Base-by-base conservation (phyloP, 2,797 vertebrate species). In the Scolopax rusticola region DNA sequence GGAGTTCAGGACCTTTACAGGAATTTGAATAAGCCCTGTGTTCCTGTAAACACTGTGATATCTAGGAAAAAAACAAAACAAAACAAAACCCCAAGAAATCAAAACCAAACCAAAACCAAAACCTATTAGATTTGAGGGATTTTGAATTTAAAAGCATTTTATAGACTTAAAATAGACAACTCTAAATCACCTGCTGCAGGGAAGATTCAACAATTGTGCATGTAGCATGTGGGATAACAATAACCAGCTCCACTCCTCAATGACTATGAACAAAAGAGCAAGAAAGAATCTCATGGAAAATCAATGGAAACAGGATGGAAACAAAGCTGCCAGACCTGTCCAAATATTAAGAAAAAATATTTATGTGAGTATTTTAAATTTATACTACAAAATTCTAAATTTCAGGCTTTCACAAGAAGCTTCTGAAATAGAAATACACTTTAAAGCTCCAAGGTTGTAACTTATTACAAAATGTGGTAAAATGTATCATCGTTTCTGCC, bases 41-140 rank as follows among this genome's bases (percentile, higher is more conserved):
- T 19, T 59, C 16, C 28, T 56, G 17, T 43, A 43, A 4, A 23
- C 5, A 56, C 8, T 27, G 2, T 1, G 0, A 11, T 21, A 47
- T 16, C 23, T 38, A 40, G 15, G 19, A 54, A 32, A 28, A 51
- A 41, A 41, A 41, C 40, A 41, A 41, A 41, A 41, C 14, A 15
- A 41, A 41, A 41, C 41, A 41, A 40, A 41, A 41, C 41, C 33
- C 33, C 33, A 33, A 33, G 33, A 33, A 33, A 33, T 33, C 33
- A 33, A 33, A 33, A 33, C 33, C 33, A 33, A 33, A 33, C 33
- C 33, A 33, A 33, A 33, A 33, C 33, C 33, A 33, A 13, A 14
- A n/a, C 70, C 64, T 40, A 8, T 0, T 4, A 61, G 5, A 41
- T 77, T 45, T 56, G 8, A 65, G 18, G 4, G 11, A 70, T 51